A percentile compares a stretch with the other conserved stretches of the same genome.
phyloP scores from a whole-genome alignment of 1,140 invertebrate species.

The Hypsibius dujardini region DNA sequence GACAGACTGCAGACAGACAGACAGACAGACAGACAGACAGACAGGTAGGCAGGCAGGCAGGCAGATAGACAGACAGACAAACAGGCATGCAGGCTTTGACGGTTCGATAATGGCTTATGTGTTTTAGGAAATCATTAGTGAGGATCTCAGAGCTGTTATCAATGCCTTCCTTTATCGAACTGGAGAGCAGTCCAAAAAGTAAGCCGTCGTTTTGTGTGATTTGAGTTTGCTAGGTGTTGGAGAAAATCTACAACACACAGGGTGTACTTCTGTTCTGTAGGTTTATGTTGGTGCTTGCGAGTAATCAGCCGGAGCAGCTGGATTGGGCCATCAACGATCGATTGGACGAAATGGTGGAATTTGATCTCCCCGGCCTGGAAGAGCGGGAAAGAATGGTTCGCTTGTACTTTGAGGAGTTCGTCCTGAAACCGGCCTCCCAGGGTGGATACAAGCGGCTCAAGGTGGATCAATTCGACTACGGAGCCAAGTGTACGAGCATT shows the following conservation, averaged over 20 bases:
- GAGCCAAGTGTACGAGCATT: conserved; percentile 64
- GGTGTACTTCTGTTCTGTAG: too few species aligned
- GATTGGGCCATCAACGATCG: conserved; percentile 72
- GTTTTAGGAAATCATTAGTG: conserved; percentile 60
- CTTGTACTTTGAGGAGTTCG: conserved; percentile 89
- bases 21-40: too few species aligned
- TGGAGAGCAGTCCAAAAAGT: conserved; percentile 82
- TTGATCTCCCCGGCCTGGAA: conserved; percentile 64
- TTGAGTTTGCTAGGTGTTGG: too few species aligned
- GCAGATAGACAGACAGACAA: too few species aligned
- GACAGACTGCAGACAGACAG: too few species aligned
- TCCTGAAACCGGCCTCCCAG: conserved; percentile 66
- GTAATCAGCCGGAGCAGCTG: conserved; percentile 95
- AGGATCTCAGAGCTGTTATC: conserved; percentile 76
- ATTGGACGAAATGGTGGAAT: conserved; percentile 92
- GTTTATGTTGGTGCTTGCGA: conserved; percentile 92
- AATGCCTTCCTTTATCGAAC: conserved; percentile 95
- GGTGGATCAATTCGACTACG: conserved; percentile 83
- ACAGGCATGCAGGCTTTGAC: too few species aligned
- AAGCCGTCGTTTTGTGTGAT: too few species aligned
- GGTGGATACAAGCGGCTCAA: conserved; percentile 58
- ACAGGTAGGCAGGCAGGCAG: too few species aligned
- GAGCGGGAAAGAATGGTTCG: conserved; percentile 80
- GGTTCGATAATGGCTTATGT: too few species aligned
- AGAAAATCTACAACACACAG: too few species aligned